These are phyloP conservation scores for Hipparchia semele DNA, from an alignment of 2,888 invertebrate genomes.

Conservation along the genomic window DNA sequence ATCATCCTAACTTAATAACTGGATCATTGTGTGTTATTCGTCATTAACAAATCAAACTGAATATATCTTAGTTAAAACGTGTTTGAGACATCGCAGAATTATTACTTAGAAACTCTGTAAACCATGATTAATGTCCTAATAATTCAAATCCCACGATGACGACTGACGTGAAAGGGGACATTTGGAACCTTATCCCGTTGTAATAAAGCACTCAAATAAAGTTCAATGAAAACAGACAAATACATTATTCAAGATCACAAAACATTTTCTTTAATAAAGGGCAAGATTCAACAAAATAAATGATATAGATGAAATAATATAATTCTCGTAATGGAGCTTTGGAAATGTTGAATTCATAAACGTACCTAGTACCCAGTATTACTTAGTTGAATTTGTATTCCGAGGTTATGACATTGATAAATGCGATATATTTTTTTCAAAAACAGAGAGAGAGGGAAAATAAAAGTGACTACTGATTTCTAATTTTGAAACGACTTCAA, in stretches of 20 bases:
- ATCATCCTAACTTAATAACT: background rate
- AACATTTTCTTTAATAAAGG: conserved; percentile 36
- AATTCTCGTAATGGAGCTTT: conserved; percentile 37
- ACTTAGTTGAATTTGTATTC: conserved; percentile 12
- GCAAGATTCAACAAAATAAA: conserved; percentile 51
- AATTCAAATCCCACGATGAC: conserved; percentile 17
- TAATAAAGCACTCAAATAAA: conserved; percentile 6
- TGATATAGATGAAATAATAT: conserved; percentile 55
- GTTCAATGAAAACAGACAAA: conserved; percentile 14
- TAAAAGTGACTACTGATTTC: too few species aligned
- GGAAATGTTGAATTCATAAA: background rate
- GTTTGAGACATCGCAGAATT: background rate
- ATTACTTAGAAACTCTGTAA: conserved; percentile 18
- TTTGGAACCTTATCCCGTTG: conserved; percentile 3
- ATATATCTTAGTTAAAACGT: background rate
- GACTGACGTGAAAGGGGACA: conserved; percentile 2
- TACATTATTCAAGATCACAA: conserved; percentile 19
- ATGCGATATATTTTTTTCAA: background rate
- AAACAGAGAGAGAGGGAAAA: too few species aligned
- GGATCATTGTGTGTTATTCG: background rate
- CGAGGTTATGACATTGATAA: conserved; percentile 19
- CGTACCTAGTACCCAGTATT: too few species aligned
- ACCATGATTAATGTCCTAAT: conserved; percentile 14
- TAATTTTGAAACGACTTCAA: too few species aligned
- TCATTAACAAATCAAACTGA: background rate